Evolutionary conservation across 2,797 vertebrate genomes (phyloP), one percentile per base, ranked within the genome.

Genomic region (Florisuga fusca): DNA sequence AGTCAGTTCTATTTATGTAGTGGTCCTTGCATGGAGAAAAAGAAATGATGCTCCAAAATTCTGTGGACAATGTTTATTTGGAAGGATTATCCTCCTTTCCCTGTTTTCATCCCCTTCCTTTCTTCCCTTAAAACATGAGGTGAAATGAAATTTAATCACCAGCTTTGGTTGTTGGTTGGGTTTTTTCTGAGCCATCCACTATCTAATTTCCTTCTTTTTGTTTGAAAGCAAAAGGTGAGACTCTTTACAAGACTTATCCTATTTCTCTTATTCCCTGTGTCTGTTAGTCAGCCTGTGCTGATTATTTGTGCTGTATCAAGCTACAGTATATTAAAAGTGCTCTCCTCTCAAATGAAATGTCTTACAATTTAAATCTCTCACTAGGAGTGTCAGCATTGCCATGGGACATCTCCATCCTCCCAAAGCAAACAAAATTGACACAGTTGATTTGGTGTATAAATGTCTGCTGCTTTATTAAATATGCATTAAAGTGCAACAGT

Each of bases 391-490:
- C 96, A 91, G 89, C 88, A 79, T 92, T 91, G 94, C 95, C 96
- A 95, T 71, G 59, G 95, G 95, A 96, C 95, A 95, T 92, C 87
- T 96, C 92, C 85, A 84, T 81, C 87, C 96, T 97, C 94, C 96
- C 83, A 95, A 96, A 96, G 97, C 95, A 97, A 97, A 97, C 95
- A 96, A 94, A 92, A 95, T 96, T 96, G 97, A 97, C 97, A 96
- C 96, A 95, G 93, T 97, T 97, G 97, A 97, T 97, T 96, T 97
- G 97, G 95, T 96, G 88, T 96, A 96, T 96, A 95, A 94, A 97
- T 97, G 97, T 96, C 97, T 97, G 92, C 81, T 84, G 97, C 95
- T 95, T 97, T 97, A 97, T 98, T 97, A 97, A 98, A 97, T 97
- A 98, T 97, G 96, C 97, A 97, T 97, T 97, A 96, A 97, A 97